A percentile compares a stretch with the other conserved stretches of the same genome.
These are phyloP conservation scores for Cirrhinus mrigala DNA, from an alignment of 2,797 vertebrate species.

Conservation along the genomic window DNA sequence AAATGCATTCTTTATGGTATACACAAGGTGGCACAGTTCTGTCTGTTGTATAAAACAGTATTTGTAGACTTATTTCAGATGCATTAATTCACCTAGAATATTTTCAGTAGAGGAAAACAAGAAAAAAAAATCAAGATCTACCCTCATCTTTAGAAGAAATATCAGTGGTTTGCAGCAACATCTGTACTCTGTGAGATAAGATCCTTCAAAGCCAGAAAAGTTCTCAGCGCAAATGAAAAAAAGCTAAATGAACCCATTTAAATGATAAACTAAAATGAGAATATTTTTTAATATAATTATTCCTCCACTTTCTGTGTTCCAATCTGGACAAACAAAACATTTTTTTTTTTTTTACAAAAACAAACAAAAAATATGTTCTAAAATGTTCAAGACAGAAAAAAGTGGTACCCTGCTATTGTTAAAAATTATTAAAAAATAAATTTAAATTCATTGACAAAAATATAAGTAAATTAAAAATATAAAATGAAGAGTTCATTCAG, in stretches of 20 bases:
- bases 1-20: neutral
- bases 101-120: neutral
- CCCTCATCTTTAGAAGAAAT: neutral
- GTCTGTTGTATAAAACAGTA: neutral
- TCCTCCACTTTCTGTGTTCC: neutral
- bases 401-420: no score
- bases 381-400: no score
- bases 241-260: neutral
- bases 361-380: no score
- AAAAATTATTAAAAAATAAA: no score
- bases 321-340: neutral
- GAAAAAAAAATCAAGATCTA: no score
- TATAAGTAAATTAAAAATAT: no score
- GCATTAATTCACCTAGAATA: neutral
- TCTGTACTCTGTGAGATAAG: slow-evolving; percentile 23
- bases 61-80: neutral
- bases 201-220: slow-evolving; percentile 1
- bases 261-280: neutral
- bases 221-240: neutral
- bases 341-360: no score
- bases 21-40: neutral
- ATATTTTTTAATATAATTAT: neutral
- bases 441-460: no score
- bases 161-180: slow-evolving; percentile 9
- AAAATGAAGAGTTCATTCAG: no score